These are phyloP conservation scores for Cantharis rustica DNA, from an alignment of 2,888 invertebrate genomes.

Conservation along the genomic window DNA sequence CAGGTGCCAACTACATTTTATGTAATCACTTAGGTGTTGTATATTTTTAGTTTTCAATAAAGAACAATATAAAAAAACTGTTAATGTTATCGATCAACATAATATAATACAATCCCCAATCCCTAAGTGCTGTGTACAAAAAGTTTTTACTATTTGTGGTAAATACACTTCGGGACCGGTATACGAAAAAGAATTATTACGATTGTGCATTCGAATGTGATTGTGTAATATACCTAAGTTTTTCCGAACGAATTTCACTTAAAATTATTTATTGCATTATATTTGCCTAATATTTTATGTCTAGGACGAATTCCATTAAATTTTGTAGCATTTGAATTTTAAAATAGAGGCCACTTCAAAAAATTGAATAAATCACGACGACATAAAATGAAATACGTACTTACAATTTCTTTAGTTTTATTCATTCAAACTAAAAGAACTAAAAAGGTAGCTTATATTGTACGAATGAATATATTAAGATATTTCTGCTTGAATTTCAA, in stretches of 20 bases:
- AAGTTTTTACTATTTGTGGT: not conserved
- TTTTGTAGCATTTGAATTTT: not conserved
- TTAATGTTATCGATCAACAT: not conserved
- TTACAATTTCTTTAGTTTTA: not conserved
- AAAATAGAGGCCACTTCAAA: not conserved
- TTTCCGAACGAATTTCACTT: not conserved
- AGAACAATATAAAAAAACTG: not conserved
- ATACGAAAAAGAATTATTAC: not conserved
- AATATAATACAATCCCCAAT: too few species aligned
- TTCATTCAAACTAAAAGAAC: not conserved
- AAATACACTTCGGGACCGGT: not conserved
- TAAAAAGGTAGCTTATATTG: not conserved
- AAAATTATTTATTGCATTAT: not conserved
- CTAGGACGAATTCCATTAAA: not conserved
- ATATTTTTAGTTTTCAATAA: not conserved
- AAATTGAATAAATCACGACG: not conserved
- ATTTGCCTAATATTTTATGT: not conserved
- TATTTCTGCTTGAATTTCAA: not conserved
- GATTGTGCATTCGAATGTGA: not conserved
- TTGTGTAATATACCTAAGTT: not conserved
- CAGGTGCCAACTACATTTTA: not conserved
- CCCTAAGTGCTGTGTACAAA: not conserved
- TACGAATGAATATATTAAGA: not conserved
- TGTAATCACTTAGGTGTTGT: not conserved
- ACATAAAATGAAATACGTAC: not conserved